Percentiles rank a stretch among this genome's conserved stretches.
These are phyloP conservation scores for Elysia crispata DNA, from an alignment of 2,888 invertebrate species.

Conservation along the genomic window DNA sequence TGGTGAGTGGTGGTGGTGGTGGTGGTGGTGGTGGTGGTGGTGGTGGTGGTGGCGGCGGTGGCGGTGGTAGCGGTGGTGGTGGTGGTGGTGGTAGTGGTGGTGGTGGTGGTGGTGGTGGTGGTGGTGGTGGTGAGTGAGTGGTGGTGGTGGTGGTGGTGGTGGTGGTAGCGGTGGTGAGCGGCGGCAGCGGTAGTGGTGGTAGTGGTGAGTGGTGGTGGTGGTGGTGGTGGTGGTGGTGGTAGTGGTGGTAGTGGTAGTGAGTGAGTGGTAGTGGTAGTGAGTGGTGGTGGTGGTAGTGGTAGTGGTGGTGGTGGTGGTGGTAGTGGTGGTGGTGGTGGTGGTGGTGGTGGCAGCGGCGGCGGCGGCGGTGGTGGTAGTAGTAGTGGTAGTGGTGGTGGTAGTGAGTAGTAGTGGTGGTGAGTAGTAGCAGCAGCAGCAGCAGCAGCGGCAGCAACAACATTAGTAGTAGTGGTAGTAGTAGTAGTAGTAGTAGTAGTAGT, in stretches of 20 bases:
- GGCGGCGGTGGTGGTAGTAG: background rate
- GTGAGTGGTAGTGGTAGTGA: conserved; percentile 12
- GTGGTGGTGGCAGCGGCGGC: no score
- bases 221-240: no score
- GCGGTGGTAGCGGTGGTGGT: background rate
- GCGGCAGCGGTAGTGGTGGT: background rate
- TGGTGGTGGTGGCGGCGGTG: background rate
- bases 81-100: background rate
- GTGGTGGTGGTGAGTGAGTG: background rate
- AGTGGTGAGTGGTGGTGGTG: no score
- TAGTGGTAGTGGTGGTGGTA: conserved; percentile 4
- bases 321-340: conserved; percentile 6
- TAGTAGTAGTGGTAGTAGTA: background rate
- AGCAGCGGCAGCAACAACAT: no score
- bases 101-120: background rate
- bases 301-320: conserved; percentile 10
- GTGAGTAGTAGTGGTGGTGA: no score
- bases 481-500: no score
- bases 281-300: conserved; percentile 16
- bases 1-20: background rate
- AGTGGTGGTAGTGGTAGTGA: background rate
- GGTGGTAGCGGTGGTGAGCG: background rate
- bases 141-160: background rate
- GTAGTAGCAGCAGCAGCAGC: no score
- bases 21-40: background rate